These are phyloP conservation scores for Stictocephala bisonia DNA, from an alignment of 2,888 invertebrate genomes.

Conservation along the genomic window DNA sequence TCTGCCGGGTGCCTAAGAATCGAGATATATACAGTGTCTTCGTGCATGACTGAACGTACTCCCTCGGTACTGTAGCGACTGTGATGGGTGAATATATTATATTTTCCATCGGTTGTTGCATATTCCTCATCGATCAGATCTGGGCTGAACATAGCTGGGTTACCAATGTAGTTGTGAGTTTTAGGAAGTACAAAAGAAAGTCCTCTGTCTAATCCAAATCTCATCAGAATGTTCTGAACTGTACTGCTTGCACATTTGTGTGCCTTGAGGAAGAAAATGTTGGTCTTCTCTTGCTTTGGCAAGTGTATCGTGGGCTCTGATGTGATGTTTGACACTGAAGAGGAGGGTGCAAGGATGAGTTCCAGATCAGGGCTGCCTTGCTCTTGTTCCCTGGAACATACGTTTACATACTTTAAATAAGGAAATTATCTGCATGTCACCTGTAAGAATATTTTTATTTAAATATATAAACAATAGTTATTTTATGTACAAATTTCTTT, in stretches of 20 bases:
- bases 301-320: too few relatives aligned
- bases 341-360: too few relatives aligned
- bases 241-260: constrained; percentile 59
- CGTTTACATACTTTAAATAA: too few relatives aligned
- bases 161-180: constrained; percentile 55
- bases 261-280: constrained; percentile 58
- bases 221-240: constrained; percentile 58
- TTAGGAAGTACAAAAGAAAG: constrained; percentile 55
- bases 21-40: constrained; percentile 53
- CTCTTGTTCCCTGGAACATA: too few relatives aligned
- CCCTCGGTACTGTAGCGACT: constrained; percentile 52
- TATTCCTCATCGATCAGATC: constrained; percentile 49
- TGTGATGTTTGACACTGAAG: too few relatives aligned
- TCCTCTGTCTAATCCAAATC: constrained; percentile 52
- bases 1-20: constrained; percentile 55
- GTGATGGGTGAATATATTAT: constrained; percentile 58
- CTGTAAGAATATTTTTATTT: too few relatives aligned
- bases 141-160: constrained; percentile 50
- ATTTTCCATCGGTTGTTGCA: constrained; percentile 50
- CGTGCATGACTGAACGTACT: constrained; percentile 55
- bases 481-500: too few relatives aligned
- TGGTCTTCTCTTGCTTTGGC: constrained; percentile 43
- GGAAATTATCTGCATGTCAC: too few relatives aligned
- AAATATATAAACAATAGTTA: too few relatives aligned
- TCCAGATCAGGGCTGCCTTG: too few relatives aligned